These are phyloP conservation scores for Calyptomena viridis DNA, from an alignment of 2,113 vertebrate species.

Conservation along the genomic window DNA sequence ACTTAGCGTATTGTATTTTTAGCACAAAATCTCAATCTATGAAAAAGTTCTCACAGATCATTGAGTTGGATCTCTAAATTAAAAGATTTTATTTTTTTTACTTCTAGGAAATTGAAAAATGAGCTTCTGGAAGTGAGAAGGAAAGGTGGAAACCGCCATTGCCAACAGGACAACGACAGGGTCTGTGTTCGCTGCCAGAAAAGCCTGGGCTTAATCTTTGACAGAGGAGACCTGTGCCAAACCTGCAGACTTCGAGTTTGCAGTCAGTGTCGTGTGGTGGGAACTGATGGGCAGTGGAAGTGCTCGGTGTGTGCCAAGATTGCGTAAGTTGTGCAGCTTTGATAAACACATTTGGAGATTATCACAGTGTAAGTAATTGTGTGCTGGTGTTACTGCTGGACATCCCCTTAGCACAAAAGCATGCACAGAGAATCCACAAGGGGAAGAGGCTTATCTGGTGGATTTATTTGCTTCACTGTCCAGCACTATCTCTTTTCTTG, in stretches of 20 bases:
- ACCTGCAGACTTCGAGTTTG: slow-evolving; percentile 85
- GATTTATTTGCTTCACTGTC: background rate
- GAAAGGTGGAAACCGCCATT: slow-evolving; percentile 74
- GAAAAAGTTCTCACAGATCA: background rate
- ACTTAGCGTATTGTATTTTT: background rate
- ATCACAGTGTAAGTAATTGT: accelerated
- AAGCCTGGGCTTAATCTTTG: slow-evolving; percentile 87
- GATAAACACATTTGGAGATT: accelerated
- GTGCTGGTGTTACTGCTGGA: background rate
- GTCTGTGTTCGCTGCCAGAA: slow-evolving; percentile 87
- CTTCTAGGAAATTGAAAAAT: slow-evolving; percentile 89
- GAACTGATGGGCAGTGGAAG: slow-evolving; percentile 76
- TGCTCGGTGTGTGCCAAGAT: slow-evolving; percentile 90
- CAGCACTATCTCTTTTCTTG: background rate
- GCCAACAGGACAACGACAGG: slow-evolving; percentile 75
- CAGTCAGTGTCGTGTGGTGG: slow-evolving; percentile 73
- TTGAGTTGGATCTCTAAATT: background rate
- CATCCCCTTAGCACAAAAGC: background rate
- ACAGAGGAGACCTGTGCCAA: slow-evolving; percentile 85
- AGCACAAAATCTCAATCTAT: background rate
- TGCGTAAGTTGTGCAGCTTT: slow-evolving; percentile 78
- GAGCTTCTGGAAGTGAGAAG: slow-evolving; percentile 90
- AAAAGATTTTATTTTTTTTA: background rate
- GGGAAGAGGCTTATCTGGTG: background rate
- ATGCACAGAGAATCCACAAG: background rate